Conservation (phyloP, 2,113 vertebrate genomes). For the Glaucomys volans region DNA sequence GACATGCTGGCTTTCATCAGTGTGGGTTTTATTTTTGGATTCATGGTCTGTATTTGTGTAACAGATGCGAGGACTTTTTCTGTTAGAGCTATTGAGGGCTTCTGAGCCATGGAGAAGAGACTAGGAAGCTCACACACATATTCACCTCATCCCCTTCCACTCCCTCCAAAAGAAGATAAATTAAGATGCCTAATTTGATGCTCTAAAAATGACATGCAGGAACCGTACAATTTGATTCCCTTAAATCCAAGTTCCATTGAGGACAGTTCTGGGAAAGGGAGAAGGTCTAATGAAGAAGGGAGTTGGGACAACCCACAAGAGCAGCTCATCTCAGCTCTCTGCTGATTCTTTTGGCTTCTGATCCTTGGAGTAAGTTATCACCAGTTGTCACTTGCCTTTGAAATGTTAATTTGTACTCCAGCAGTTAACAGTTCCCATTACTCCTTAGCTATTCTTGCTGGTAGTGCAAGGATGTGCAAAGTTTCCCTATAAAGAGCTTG, state of each 20-base stretch:
- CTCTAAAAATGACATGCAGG: neutral
- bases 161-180: neutral
- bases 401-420: neutral
- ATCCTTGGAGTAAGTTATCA: slow-evolving; percentile 11
- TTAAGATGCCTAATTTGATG: neutral
- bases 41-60: slow-evolving; percentile 7
- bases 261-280: neutral
- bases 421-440: neutral
- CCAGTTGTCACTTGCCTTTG: slow-evolving; percentile 44
- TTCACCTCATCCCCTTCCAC: neutral
- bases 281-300: neutral
- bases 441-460: neutral
- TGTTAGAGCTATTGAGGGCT: neutral
- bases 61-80: slow-evolving; percentile 57
- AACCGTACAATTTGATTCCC: neutral
- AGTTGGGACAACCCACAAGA: neutral
- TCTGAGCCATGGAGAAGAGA: neutral
- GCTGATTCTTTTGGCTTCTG: neutral
- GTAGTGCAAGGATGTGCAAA: neutral
- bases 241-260: neutral
- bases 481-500: neutral
- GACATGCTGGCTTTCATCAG: neutral
- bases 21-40: slow-evolving; percentile 70
- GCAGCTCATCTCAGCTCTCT: neutral
- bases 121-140: neutral